Conservation (phyloP, 1,140 invertebrate species). For the Aplysia californica region DNA sequence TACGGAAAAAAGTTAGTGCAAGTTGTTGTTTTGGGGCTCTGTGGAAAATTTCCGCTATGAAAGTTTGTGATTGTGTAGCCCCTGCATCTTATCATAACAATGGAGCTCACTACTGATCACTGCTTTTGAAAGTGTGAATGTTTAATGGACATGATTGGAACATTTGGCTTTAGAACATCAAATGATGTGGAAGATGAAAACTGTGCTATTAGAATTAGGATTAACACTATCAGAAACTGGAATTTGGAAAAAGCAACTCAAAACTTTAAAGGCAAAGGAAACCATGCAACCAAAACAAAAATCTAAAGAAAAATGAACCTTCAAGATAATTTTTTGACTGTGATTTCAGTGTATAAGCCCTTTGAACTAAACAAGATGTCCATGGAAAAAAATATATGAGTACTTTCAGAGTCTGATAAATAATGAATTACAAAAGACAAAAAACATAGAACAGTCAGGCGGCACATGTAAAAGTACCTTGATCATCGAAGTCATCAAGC, state of each 20-base stretch:
- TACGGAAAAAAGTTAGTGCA: constrained; percentile 53
- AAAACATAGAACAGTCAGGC: background rate
- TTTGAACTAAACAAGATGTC: constrained; percentile 10
- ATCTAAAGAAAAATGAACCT: constrained; percentile 14
- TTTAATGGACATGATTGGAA: no score
- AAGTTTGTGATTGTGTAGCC: no score
- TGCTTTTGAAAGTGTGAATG: no score
- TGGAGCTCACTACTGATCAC: no score
- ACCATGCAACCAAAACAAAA: constrained; percentile 32
- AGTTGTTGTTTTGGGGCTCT: no score
- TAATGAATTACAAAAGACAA: constrained; percentile 7
- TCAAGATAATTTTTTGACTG: constrained; percentile 23
- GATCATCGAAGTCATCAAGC: constrained; percentile 50
- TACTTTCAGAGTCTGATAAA: constrained; percentile 1
- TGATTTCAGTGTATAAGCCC: constrained; percentile 23
- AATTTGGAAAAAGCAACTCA: constrained; percentile 26
- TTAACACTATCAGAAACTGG: background rate
- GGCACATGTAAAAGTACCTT: constrained; percentile 43
- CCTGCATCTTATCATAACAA: no score
- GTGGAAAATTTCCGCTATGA: no score
- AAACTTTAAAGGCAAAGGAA: constrained; percentile 23
- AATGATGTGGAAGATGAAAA: background rate
- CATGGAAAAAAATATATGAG: constrained; percentile 21
- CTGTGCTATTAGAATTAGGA: no score
- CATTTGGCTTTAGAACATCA: no score